A percentile compares a stretch with the other conserved stretches of the same genome.
phyloP scores from a whole-genome alignment of 2,797 vertebrate species.

The Sebastes kiyomatsui region DNA sequence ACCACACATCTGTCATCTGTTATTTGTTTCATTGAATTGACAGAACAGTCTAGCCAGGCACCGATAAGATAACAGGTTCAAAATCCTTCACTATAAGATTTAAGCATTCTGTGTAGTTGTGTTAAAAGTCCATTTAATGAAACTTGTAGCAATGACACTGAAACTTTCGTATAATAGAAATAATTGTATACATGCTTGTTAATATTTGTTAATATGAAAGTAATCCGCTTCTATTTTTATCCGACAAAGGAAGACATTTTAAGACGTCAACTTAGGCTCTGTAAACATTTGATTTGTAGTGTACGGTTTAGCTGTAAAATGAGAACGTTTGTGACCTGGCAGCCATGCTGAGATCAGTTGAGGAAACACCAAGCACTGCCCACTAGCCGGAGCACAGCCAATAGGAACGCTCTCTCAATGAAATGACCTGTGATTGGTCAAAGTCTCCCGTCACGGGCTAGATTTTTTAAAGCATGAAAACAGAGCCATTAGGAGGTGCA shows the following conservation, averaged over 20 bases:
- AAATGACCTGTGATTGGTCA: too few species aligned
- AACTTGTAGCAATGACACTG: background rate
- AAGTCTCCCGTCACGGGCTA: too few species aligned
- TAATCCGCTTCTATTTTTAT: background rate
- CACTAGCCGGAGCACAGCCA: too few species aligned
- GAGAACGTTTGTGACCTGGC: too few species aligned
- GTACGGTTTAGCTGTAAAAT: too few species aligned
- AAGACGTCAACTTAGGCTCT: background rate
- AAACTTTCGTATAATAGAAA: background rate
- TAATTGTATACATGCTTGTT: background rate
- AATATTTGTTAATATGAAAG: background rate
- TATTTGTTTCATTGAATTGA: background rate
- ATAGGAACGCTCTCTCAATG: too few species aligned
- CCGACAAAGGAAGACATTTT: background rate
- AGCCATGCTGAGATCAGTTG: too few species aligned
- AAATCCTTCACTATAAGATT: background rate
- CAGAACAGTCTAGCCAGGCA: background rate
- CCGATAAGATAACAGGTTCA: background rate
- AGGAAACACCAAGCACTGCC: too few species aligned
- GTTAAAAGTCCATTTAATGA: background rate
- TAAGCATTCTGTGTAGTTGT: background rate
- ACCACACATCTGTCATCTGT: background rate
- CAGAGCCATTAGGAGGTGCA: too few species aligned
- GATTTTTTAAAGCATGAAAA: too few species aligned
- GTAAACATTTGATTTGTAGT: background rate